Conservation (phyloP, 2,113 vertebrate genomes). For the Oreocharis arfaki region DNA sequence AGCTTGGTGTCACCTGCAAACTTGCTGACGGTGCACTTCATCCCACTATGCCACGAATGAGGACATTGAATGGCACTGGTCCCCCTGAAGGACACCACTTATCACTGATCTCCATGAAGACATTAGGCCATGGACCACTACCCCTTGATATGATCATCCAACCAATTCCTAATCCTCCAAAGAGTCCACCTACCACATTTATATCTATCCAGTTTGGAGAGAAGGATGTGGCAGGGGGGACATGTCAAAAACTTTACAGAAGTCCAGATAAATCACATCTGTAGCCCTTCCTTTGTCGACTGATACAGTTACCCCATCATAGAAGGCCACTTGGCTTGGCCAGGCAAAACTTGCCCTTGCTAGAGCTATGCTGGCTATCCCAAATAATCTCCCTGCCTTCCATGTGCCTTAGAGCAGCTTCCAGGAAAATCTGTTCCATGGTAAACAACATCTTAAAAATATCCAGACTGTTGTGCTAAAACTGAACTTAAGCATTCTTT, state of each 20-base stretch:
- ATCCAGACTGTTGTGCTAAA: not conserved
- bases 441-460: not conserved
- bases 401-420: not conserved
- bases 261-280: not conserved
- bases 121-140: not conserved
- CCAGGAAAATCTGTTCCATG: not conserved
- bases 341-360: not conserved
- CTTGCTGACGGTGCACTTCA: not conserved
- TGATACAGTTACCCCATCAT: not conserved
- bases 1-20: not conserved
- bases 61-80: not conserved
- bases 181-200: not conserved
- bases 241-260: not conserved
- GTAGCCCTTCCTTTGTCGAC: not conserved
- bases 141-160: not conserved
- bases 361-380: not conserved
- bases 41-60: accelerated
- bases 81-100: too few relatives aligned
- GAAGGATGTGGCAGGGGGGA: not conserved
- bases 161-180: not conserved
- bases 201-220: not conserved
- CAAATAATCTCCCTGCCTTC: not conserved
- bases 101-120: not conserved
- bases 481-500: not conserved
- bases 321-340: not conserved